Percentiles rank a stretch among this genome's conserved stretches.
Evolutionary conservation across 1,140 invertebrate species (phyloP).

Genomic region (Heliconius congener): DNA sequence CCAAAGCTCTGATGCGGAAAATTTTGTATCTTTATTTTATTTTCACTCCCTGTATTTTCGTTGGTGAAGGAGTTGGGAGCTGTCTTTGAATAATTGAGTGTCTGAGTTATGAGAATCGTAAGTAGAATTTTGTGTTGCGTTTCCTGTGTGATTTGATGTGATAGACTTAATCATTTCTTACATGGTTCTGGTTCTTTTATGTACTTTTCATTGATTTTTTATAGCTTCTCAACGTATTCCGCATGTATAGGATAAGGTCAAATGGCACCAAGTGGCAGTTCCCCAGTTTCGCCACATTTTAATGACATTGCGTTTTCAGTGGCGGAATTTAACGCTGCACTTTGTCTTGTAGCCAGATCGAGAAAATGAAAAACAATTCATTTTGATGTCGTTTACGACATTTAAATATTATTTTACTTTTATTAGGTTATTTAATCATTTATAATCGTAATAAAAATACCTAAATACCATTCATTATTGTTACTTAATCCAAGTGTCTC

Average conservation of each 20-base stretch:
- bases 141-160: background rate
- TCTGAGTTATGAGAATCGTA: constrained; percentile 9
- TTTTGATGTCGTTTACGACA: no score
- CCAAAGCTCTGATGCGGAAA: background rate
- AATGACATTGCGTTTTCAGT: no score
- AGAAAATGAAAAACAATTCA: no score
- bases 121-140: constrained; percentile 1
- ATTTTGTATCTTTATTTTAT: background rate
- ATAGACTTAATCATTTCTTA: background rate
- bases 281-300: no score
- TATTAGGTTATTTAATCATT: no score
- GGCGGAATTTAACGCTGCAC: no score
- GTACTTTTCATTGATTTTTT: background rate
- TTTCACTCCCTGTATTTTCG: background rate
- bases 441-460: no score
- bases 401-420: no score
- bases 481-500: no score
- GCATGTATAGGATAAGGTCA: background rate
- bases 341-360: no score
- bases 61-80: background rate
- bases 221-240: background rate
- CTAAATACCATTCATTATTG: no score
- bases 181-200: background rate
- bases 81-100: constrained; percentile 12
- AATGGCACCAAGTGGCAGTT: no score